Evolutionary conservation across 2,888 invertebrate species (phyloP), one percentile per base, ranked within the genome.

Genomic region (Diaperis boleti): DNA sequence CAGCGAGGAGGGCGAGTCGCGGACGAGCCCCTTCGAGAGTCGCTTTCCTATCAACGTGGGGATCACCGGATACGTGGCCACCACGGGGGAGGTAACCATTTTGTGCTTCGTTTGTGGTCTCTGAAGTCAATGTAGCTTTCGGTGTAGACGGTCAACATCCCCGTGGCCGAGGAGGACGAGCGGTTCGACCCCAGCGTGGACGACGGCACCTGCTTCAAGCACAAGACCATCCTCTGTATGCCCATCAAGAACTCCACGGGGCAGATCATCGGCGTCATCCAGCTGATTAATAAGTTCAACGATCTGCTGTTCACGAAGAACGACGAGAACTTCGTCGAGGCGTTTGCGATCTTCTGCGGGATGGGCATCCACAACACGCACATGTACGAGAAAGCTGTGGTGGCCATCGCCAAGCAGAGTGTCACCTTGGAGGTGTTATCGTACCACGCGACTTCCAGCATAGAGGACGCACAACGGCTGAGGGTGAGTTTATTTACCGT

Each of bases 291-390:
- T 84, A 96, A 97, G 84, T 92, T 95, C 81, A 92, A 95, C 82
- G 92, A 92, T 73, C 85, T 94, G 72, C 87, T 90, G 17, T 97
- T 96, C 83, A 95, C 95, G 72, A 93, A 94, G 82, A 96, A 96
- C 82, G 96, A 97, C 80, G 96, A 96, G 83, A 96, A 96, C 82
- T 94, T 97, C 78, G 94, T 97, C 69, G 96, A 97, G 83, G 96
- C 97, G 1, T 97, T 97, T 82, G 95, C 96, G 66, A 96, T 97
- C 75, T 97, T 97, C 84, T 96, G 96, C 83, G 97, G 97, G 5
- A 94, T 97, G 92, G 97, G 97, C 55, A 96, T 97, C 65, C 94
- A 96, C 83, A 97, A 97, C 79, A 96, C 96, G 54, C 94, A 95
- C 80, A 96, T 96, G 95, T 97, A 96, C 79, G 96, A 97, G 83